Base-by-base conservation (phyloP, 2,113 vertebrate species). In the Madoqua kirkii region DNA sequence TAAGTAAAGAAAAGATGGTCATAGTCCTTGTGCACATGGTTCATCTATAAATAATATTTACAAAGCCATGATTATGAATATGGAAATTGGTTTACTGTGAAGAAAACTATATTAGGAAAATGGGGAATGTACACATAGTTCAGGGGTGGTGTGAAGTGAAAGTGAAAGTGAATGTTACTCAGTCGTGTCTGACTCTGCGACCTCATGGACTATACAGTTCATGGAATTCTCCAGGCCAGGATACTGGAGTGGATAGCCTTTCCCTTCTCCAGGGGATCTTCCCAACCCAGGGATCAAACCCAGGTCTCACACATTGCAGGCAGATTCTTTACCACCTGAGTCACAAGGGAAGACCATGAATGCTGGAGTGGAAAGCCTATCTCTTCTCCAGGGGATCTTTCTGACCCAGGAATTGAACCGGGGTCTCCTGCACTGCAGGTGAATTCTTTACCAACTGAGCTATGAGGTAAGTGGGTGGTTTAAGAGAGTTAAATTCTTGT, bases 401-500 rank as follows among this genome's bases (percentile, higher is more conserved):
- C 64, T 67, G 62, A 67, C 17, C 17, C 64, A 67, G 64, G 64
- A 67, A 67, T 11, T n/a, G 17, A 67, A 36, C 17, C 2, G 1
- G 17, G 64, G 17, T 67, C 17, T 67, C 64, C 10, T 2, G 64
- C 33, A 67, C 21, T 67, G 64, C 33, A 67, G 64, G 64, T 0
- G 2, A 17, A 36, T 36, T 67, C 64, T 67, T 67, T 36, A 36
- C 33, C 17, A 67, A 67, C 64, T 67, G 64, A 67, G 33, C 64
- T 67, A 67, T 21, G 64, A 67, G 33, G 33, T 17, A 67, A 67
- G 64, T 19, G 10, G 21, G 31, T 29, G 11, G 3, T 87, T 7
- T 74, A 89, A 78, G 27, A 96, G 25, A 92, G 7, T 23, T 45
- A 74, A 81, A 93, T 93, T 79, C 57, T 87, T 92, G 23, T 60